phyloP scores from a whole-genome alignment of 2,888 invertebrate species.

The Adineta ricciae region DNA sequence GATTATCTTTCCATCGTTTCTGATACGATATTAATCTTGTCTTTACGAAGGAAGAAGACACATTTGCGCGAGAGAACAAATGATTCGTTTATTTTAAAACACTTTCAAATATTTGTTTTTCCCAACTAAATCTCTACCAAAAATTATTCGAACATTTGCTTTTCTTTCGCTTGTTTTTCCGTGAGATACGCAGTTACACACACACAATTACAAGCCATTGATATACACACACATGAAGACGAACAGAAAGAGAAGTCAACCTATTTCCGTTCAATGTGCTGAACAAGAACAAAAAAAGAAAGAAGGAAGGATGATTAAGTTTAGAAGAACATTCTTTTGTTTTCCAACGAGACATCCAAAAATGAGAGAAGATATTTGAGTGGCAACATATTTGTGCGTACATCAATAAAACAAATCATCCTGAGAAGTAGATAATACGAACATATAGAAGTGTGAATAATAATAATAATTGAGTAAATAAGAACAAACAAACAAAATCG shows the following conservation, averaged over 20 bases:
- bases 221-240: neutral
- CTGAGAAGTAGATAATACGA: neutral
- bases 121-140: neutral
- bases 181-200: neutral
- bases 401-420: neutral
- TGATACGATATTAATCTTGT: too few species aligned
- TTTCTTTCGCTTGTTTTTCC: neutral
- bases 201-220: neutral
- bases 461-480: neutral
- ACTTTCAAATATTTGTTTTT: neutral
- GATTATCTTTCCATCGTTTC: too few species aligned
- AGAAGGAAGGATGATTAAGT: neutral
- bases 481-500: neutral
- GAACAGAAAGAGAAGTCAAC: neutral
- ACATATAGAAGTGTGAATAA: neutral
- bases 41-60: too few species aligned
- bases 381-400: conserved; percentile 2
- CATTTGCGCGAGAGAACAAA: too few species aligned
- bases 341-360: neutral
- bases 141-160: neutral
- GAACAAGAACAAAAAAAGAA: neutral
- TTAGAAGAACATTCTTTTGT: neutral
- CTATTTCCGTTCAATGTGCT: neutral
- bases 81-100: neutral
- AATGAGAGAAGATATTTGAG: neutral